A percentile compares a stretch with the other conserved stretches of the same genome.
Evolutionary conservation across 2,113 vertebrate species (phyloP).

Genomic region (Elgaria multicarinata): DNA sequence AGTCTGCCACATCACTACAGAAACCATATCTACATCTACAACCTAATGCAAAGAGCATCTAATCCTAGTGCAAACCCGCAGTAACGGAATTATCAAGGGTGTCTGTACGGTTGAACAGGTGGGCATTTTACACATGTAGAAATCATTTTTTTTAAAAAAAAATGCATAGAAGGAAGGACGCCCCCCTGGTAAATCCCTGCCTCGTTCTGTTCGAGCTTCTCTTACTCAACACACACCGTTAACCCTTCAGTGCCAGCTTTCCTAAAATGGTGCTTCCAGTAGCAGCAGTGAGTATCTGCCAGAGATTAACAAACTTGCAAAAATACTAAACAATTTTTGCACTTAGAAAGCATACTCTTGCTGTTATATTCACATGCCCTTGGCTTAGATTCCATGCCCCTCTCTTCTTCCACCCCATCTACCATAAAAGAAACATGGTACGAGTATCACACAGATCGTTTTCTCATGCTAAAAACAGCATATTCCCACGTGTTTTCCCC

Average conservation of each 20-base stretch:
- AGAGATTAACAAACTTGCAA: not conserved
- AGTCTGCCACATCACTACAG: constrained; percentile 82
- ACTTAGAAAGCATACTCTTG: not conserved
- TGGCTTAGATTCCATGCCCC: not conserved
- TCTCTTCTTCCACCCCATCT: not conserved
- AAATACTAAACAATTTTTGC: accelerated
- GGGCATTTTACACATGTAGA: not conserved
- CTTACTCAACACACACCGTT: not conserved
- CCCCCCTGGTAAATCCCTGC: not conserved
- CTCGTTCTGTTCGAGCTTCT: accelerated
- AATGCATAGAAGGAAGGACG: accelerated
- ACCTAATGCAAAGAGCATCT: constrained; percentile 59
- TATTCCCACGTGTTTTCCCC: not conserved
- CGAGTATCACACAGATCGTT: not conserved
- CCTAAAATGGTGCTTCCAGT: not conserved
- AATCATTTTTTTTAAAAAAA: too few species aligned
- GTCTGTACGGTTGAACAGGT: constrained; percentile 47
- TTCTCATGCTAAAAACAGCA: accelerated
- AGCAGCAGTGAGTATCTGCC: not conserved
- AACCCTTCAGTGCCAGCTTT: constrained; percentile 6
- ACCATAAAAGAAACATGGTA: not conserved
- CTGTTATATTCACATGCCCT: accelerated
- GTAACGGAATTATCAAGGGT: constrained; percentile 15
- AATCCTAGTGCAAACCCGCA: constrained; percentile 51
- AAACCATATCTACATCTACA: constrained; percentile 66